These are phyloP conservation scores for Hyperoplus immaculatus DNA, from an alignment of 2,797 vertebrate species.

Conservation along the genomic window DNA sequence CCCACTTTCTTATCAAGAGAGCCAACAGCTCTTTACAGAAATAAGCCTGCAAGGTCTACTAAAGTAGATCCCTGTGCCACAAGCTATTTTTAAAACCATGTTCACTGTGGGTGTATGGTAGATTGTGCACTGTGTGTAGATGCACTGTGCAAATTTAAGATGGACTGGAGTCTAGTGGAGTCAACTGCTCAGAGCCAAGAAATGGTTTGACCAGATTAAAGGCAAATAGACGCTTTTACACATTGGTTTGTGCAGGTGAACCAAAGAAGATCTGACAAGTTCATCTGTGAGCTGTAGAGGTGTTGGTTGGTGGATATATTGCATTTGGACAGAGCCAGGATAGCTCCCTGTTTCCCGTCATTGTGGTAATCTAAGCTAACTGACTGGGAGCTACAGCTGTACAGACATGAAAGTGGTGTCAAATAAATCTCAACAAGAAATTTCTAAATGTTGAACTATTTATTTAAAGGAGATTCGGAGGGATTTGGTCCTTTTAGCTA, in stretches of 20 bases:
- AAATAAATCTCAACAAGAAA: neutral
- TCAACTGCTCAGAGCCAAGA: neutral
- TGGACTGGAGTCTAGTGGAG: neutral
- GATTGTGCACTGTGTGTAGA: neutral
- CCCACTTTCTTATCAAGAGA: slow-evolving; percentile 49
- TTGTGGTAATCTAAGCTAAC: neutral
- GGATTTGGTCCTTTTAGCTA: no score
- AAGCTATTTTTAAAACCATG: slow-evolving; percentile 38
- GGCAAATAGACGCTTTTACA: neutral
- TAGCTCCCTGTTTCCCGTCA: neutral
- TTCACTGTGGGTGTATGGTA: slow-evolving; percentile 26
- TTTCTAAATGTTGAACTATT: neutral
- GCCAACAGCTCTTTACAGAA: slow-evolving; percentile 50
- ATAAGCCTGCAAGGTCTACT: slow-evolving; percentile 22
- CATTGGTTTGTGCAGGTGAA: neutral
- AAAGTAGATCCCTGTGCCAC: slow-evolving; percentile 26
- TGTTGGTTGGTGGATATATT: neutral
- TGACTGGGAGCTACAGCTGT: neutral
- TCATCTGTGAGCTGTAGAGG: neutral
- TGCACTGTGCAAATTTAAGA: neutral
- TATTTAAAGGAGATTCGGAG: neutral
- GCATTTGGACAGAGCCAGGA: neutral
- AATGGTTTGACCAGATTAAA: no score
- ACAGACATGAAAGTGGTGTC: neutral
- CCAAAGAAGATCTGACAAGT: neutral